Conservation (phyloP, 1,140 invertebrate genomes). For the Doryteuthis pealeii region DNA sequence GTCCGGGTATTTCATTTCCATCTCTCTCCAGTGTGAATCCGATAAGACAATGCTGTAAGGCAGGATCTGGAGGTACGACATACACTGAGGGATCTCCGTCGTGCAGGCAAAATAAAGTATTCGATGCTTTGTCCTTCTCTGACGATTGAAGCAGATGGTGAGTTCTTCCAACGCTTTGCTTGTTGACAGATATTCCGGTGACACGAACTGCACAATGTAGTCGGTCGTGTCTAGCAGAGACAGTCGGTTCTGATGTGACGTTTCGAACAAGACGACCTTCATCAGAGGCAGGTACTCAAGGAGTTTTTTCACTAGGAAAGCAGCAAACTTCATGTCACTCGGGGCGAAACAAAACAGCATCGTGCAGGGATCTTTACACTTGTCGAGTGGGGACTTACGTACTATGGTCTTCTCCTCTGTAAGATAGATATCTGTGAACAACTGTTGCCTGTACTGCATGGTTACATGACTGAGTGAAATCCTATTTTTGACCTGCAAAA, state of each 20-base stretch:
- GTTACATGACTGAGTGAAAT: too few relatives aligned
- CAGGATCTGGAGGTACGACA: slow-evolving; percentile 29
- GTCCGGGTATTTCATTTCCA: not conserved
- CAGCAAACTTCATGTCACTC: slow-evolving; percentile 27
- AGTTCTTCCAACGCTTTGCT: slow-evolving; percentile 32
- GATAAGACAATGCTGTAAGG: slow-evolving; percentile 22
- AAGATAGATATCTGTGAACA: too few relatives aligned
- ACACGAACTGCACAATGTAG: slow-evolving; percentile 35
- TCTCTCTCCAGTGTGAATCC: slow-evolving; percentile 26
- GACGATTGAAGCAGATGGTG: slow-evolving; percentile 33
- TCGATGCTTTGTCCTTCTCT: slow-evolving; percentile 21
- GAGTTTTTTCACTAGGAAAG: slow-evolving; percentile 21
- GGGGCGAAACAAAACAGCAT: slow-evolving; percentile 32
- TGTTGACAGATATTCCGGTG: slow-evolving; percentile 29
- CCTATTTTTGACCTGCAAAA: too few relatives aligned
- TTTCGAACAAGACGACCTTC: slow-evolving; percentile 20
- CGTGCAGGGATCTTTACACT: not conserved
- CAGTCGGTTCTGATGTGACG: slow-evolving; percentile 18
- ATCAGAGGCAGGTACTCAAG: slow-evolving; percentile 11
- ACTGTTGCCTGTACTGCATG: too few relatives aligned
- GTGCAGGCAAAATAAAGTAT: slow-evolving; percentile 26
- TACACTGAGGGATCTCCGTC: slow-evolving; percentile 9
- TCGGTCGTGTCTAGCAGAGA: slow-evolving; percentile 30
- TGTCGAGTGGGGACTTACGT: too few relatives aligned
- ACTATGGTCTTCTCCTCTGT: too few relatives aligned